Base-by-base conservation (phyloP, 1,140 invertebrate genomes). In the Eurosta solidaginis region DNA sequence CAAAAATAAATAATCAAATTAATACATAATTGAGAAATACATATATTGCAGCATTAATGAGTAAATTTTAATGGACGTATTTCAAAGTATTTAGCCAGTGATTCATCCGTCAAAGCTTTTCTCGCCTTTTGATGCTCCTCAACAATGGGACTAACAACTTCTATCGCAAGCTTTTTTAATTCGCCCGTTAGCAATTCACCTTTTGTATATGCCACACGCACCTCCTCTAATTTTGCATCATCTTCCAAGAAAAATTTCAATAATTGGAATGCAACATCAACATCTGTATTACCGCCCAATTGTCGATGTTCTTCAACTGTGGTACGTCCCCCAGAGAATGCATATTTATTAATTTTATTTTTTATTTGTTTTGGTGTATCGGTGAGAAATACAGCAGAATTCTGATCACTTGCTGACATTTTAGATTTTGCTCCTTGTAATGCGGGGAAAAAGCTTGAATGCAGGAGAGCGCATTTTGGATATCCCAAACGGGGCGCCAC, bases 341-440 rank as follows among this genome's bases (percentile, higher is more conserved):
- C 98, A 89, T 99, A 96, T 90, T 99, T 99, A 86, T 99, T 99
- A 45, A 97, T 94, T 93, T 96, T 99, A 87, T 95, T 98, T 88
- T 99, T 99, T 75, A 99, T 96, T 89, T 99, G 96, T 83, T 98
- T 98, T 0, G 97, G 89, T 0, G 96, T 98, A 84, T 99, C 98
- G 40, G 93, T 98, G 0, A 99, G 88, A 87, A 96, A 99, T 79
- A 99, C 96, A 0, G 98, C 97, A 0, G 97, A 95, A 85, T 96
- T 99, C 14, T 92, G 89, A 86, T 99, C 97, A 84, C 96, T 97
- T 6, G 97, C 96, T 42, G 96, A 98, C 98, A 99, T 99, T 90
- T 99, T 99, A 25, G 96, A 97, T 84, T 97, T 94, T 0, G 97
- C 95, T 1, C 98, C 98, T 90, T 98, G 96, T 25, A 99, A 87